Base-by-base conservation (phyloP, 1,140 invertebrate species). In the Helicoverpa zea region DNA sequence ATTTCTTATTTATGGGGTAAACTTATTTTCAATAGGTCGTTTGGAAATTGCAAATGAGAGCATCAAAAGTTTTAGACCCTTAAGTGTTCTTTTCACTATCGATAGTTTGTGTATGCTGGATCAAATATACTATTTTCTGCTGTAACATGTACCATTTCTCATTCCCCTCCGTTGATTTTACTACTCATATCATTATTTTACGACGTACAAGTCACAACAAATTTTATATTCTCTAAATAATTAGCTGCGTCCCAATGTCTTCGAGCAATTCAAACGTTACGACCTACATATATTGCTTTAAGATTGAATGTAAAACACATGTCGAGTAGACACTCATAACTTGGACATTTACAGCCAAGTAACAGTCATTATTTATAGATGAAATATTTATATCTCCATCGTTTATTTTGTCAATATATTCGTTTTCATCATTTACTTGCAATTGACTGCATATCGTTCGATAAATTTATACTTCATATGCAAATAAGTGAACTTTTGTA, bases 281-380 rank as follows among this genome's bases (percentile, higher is more conserved):
- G 66, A 70, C 66, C 18, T 30, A 54, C 66, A 70, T 66, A 66
- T 66, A 66, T 52, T 70, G 66, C 66, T 16, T 52, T 52, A 70
- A 70, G 66, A 70, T 70, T 70, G 66, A 70, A 70, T 70, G 66
- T 70, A 54, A 70, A 70, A 70, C 66, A 70, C 49, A 70, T 54
- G n/a, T 52, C 49, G 12, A 14, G 13, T 54, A 51, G 59, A 56
- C 70, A 54, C 61, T 66, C 72, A 80, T 61, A 80, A 35, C 56
- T 12, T 74, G 70, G 68, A 74, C 79, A 64, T 80, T 80, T 74
- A 80, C 59, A 52, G 11, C 61, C 61, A 58, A 64, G 56, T 73
- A 54, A 70, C 66, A 70, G 18, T 54, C 52, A 70, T 70, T 70
- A 80, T 80, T 80, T 80, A 80, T 80, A 63, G 79, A 54, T 43